Base-by-base conservation (phyloP, 2,888 invertebrate species). In the Tetragonisca angustula region DNA sequence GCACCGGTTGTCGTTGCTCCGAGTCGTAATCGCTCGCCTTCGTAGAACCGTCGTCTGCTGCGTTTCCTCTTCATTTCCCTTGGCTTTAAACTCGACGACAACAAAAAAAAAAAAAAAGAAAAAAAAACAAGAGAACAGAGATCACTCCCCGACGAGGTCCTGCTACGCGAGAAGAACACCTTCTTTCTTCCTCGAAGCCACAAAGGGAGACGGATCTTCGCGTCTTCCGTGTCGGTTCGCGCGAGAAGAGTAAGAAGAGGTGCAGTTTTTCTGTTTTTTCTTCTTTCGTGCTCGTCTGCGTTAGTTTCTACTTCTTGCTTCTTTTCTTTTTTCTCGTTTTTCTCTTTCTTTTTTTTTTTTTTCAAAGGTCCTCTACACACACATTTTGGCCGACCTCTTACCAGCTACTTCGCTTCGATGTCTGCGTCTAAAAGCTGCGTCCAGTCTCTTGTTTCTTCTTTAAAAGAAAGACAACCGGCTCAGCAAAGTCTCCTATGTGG, bases 401-500 rank as follows among this genome's bases (percentile, higher is more conserved):
- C 71, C 71, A n/a, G 64, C 70, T 71, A 52, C 71, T 27, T 65
- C 68, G 81, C 76, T 74, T 78, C 83, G 83, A 87, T 79, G 79
- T 88, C 81, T 78, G 78, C 84, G 79, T 79, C 76, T 62, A 69
- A 43, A 43, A 69, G 61, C 73, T 64, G 72, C 73, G 84, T 84
- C 87, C 87, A 85, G 87, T 90, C 89, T 89, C 85, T 85, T 84
- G 83, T 85, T 84, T 87, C 85, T 86, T 90, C 84, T 81, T 86
- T 85, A 90, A 86, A 89, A 90, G 90, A 90, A 90, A 84, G 89
- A 87, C 87, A 90, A 85, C 77, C 89, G 90, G 80, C 86, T 75
- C 62, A 84, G 84, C 76, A 86, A 89, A 91, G 90, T 90, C 92
- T 95, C 95, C 97, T 97, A 97, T 97, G 97, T 97, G 90, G 97